Percentiles rank a stretch among this genome's conserved stretches.
phyloP scores from a whole-genome alignment of 2,888 invertebrate genomes.

The Cylloceria caligata region DNA sequence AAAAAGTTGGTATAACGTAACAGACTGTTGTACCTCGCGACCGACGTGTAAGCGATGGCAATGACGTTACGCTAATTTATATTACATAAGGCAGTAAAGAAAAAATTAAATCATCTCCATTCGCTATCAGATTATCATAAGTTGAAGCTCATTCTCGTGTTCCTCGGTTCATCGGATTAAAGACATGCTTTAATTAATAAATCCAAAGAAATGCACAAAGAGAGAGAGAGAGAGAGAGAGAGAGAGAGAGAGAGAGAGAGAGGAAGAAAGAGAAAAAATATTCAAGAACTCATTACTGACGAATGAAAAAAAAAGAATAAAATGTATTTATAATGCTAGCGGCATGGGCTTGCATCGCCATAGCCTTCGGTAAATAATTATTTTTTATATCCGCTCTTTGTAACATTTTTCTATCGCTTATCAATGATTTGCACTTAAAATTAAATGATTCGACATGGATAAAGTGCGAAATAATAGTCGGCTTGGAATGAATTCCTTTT shows the following conservation, averaged over 20 bases:
- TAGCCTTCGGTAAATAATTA: conserved; percentile 8
- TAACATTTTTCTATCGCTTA: conserved; percentile 49
- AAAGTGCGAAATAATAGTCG: conserved; percentile 8
- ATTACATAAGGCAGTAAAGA: conserved; percentile 28
- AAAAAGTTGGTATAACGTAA: conserved; percentile 82
- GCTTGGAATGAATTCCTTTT: conserved; percentile 12
- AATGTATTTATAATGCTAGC: conserved; percentile 25
- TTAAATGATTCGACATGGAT: conserved; percentile 34
- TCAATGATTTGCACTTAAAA: conserved; percentile 31
- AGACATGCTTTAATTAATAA: conserved; percentile 56
- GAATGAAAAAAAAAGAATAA: conserved; percentile 24
- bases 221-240: background rate
- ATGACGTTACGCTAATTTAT: conserved; percentile 54
- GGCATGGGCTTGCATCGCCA: background rate
- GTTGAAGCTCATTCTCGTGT: conserved; percentile 47
- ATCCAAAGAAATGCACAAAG: conserved; percentile 45
- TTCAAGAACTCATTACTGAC: background rate
- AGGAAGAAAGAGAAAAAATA: background rate
- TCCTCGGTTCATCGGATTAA: conserved; percentile 41
- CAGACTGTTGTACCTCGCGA: conserved; percentile 23
- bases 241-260: background rate
- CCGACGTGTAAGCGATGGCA: conserved; percentile 46
- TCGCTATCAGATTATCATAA: conserved; percentile 45
- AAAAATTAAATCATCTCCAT: conserved; percentile 46
- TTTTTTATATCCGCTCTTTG: conserved; percentile 36